phyloP scores from a whole-genome alignment of 2,113 vertebrate species.

The Bujurquina vittata region DNA sequence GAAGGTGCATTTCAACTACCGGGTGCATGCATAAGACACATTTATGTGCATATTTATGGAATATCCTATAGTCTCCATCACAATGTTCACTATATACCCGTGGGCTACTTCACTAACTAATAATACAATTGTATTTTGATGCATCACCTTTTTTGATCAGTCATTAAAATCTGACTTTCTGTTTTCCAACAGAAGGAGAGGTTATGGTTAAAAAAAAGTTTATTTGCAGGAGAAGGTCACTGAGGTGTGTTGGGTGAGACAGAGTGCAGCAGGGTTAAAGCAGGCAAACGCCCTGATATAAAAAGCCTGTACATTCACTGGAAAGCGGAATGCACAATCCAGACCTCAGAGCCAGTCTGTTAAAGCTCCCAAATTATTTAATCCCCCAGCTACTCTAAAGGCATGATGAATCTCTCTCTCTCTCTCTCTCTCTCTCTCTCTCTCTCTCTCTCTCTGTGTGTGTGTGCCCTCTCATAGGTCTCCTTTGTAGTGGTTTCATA shows the following conservation, averaged over 20 bases:
- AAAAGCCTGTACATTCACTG: conserved; percentile 64
- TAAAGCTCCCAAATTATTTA: conserved; percentile 74
- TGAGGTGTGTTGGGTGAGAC: conserved; percentile 23
- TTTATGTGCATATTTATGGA: background rate
- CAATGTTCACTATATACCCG: background rate
- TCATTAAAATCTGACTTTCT: background rate
- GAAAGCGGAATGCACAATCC: conserved; percentile 39
- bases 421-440: too few relatives aligned
- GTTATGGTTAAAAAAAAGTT: background rate
- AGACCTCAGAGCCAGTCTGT: conserved; percentile 57
- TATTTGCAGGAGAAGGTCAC: conserved; percentile 50
- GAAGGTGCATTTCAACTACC: background rate
- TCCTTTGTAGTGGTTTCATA: conserved; percentile 37
- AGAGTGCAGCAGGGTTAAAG: conserved; percentile 50
- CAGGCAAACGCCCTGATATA: conserved; percentile 63
- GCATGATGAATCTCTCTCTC: conserved; percentile 56
- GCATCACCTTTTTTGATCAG: background rate
- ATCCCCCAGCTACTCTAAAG: conserved; percentile 70
- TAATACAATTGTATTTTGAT: background rate
- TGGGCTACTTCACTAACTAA: background rate
- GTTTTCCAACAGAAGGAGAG: background rate
- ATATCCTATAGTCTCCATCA: background rate
- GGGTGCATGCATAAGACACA: background rate
- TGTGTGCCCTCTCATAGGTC: conserved; percentile 37
- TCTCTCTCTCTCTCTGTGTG: background rate